Evolutionary conservation across 1,140 invertebrate genomes (phyloP).

Genomic region (Atopsyche davidsoni): DNA sequence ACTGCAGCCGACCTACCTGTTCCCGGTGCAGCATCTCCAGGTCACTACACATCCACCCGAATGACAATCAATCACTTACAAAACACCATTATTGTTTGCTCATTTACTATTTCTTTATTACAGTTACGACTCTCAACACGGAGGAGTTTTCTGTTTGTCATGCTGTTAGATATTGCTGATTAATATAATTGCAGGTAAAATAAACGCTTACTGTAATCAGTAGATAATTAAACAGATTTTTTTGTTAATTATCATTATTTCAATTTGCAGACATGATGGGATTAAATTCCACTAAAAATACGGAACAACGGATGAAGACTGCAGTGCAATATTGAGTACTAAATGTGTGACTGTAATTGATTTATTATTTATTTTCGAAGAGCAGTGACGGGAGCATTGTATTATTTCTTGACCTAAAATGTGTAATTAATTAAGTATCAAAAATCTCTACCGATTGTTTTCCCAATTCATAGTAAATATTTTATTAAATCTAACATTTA

Average conservation of each 20-base stretch:
- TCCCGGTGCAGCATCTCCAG: constrained; percentile 10
- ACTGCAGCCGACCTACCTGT: constrained; percentile 5
- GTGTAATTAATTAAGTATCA: too few species aligned
- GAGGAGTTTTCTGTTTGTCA: constrained; percentile 10
- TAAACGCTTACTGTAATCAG: not conserved
- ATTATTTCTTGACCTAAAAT: too few species aligned
- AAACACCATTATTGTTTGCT: not conserved
- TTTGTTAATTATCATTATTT: constrained; percentile 4
- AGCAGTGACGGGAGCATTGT: too few species aligned
- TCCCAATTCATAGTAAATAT: too few species aligned
- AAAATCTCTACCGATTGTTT: too few species aligned
- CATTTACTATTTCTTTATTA: not conserved
- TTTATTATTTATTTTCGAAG: too few species aligned
- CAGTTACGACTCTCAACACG: not conserved
- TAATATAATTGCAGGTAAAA: not conserved
- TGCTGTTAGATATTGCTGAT: constrained; percentile 6
- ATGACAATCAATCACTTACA: not conserved
- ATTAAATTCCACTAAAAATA: constrained; percentile 1
- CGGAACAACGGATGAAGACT: not conserved
- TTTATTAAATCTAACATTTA: too few species aligned
- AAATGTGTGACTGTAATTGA: too few species aligned
- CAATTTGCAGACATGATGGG: constrained; percentile 3
- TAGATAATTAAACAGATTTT: not conserved
- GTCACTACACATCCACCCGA: constrained; percentile 1
- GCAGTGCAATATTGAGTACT: not conserved